Percentiles rank a stretch among this genome's conserved stretches.
Evolutionary conservation across 2,888 invertebrate genomes (phyloP).

Genomic region (Amblyteles armatorius): DNA sequence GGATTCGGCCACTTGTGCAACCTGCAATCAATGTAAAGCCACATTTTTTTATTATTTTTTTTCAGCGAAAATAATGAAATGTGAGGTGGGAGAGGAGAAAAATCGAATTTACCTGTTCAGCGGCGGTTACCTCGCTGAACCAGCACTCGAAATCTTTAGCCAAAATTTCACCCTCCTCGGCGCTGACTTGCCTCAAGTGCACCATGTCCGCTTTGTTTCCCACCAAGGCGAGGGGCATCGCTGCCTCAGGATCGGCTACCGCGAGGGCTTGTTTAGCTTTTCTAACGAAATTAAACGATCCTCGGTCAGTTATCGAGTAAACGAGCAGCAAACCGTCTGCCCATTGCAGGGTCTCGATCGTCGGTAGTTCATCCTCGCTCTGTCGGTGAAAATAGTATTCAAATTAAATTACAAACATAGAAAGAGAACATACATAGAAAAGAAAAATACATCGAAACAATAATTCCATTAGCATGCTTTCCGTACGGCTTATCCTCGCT

Average conservation of each 20-base stretch:
- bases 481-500: background rate
- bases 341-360: slow-evolving; percentile 92
- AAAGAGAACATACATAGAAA: background rate
- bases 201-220: slow-evolving; percentile 97
- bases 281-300: slow-evolving; percentile 93
- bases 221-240: slow-evolving; percentile 93
- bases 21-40: slow-evolving; percentile 78
- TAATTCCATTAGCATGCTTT: background rate
- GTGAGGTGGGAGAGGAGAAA: background rate
- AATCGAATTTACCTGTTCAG: slow-evolving; percentile 88
- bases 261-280: slow-evolving; percentile 88
- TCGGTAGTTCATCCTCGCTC: slow-evolving; percentile 91
- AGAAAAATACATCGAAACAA: background rate
- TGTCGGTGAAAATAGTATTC: slow-evolving; percentile 80
- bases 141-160: slow-evolving; percentile 95
- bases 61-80: background rate
- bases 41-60: background rate
- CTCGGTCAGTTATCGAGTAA: slow-evolving; percentile 95
- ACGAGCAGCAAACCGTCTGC: slow-evolving; percentile 95
- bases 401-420: background rate
- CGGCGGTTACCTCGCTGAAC: slow-evolving; percentile 95
- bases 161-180: slow-evolving; percentile 94
- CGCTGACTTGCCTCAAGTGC: slow-evolving; percentile 94
- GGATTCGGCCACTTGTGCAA: slow-evolving; percentile 92
- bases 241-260: slow-evolving; percentile 87